phyloP scores from a whole-genome alignment of 1,140 invertebrate genomes.

The Ptiloglossa arizonensis region DNA sequence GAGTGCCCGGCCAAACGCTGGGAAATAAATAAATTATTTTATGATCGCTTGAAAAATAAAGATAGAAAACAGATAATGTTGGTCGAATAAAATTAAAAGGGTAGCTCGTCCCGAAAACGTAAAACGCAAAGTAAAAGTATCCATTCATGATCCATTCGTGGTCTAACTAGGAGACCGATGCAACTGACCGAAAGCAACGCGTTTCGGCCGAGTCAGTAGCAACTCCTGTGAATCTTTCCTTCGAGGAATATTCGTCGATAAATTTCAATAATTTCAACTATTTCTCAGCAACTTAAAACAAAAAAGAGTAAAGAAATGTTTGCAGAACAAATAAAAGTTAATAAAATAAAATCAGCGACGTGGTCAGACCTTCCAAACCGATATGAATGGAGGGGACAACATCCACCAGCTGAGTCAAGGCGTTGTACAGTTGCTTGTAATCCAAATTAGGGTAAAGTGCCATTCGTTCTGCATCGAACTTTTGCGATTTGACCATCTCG shows the following conservation, averaged over 20 bases:
- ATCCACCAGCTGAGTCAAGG: conserved; percentile 90
- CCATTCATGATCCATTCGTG: no score
- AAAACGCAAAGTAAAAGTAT: no score
- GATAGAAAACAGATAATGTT: background rate
- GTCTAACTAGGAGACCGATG: no score
- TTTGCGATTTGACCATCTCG: conserved; percentile 92
- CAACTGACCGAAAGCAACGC: no score
- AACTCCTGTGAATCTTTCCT: no score
- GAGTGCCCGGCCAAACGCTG: conserved; percentile 95
- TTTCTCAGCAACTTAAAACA: no score
- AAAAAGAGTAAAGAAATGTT: no score
- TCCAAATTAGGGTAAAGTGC: conserved; percentile 96
- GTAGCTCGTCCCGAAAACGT: no score
- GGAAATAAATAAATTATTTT: conserved; percentile 56
- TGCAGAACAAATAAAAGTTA: background rate
- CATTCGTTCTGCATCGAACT: conserved; percentile 92
- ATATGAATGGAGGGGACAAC: conserved; percentile 91
- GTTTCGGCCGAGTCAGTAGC: no score
- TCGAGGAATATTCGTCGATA: no score
- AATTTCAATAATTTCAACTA: no score
- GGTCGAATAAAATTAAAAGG: background rate
- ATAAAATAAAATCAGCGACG: background rate
- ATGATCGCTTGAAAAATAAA: no score
- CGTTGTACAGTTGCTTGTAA: conserved; percentile 96
- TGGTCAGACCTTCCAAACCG: conserved; percentile 88